Evolutionary conservation across 2,113 vertebrate genomes (phyloP).

Genomic region (Tragelaphus imberbis): DNA sequence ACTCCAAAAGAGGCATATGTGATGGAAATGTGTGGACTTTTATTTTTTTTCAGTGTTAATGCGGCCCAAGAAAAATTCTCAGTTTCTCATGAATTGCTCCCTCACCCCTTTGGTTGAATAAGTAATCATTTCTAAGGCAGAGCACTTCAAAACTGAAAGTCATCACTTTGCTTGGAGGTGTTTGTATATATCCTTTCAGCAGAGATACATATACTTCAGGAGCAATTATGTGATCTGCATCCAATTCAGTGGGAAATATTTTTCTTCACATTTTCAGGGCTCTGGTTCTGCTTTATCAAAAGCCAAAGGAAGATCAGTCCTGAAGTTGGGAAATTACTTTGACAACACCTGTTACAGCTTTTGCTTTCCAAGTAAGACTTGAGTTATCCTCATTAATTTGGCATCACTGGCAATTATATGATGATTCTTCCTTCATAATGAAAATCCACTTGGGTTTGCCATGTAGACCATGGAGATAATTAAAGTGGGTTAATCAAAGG

Average conservation of each 20-base stretch:
- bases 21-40: background rate
- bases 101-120: conserved; percentile 63
- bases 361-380: conserved; percentile 39
- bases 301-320: conserved; percentile 28
- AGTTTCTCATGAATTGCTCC: conserved; percentile 21
- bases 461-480: conserved; percentile 54
- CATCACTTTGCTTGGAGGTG: conserved; percentile 42
- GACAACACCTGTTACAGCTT: conserved; percentile 52
- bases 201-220: conserved; percentile 30
- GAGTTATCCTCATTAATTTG: conserved; percentile 45
- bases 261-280: conserved; percentile 1
- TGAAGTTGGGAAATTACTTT: conserved; percentile 56
- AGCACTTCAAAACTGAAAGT: conserved; percentile 65
- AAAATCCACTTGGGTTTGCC: conserved; percentile 51
- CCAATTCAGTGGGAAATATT: conserved; percentile 31
- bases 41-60: conserved; percentile 21
- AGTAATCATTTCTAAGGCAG: conserved; percentile 65
- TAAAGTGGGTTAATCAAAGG: conserved; percentile 56
- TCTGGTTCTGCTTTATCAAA: conserved; percentile 46
- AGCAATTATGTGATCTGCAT: conserved; percentile 50
- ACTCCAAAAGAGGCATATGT: background rate
- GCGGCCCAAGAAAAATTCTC: background rate
- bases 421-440: conserved; percentile 53
- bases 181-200: conserved; percentile 47
- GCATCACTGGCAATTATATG: conserved; percentile 36